Base-by-base conservation (phyloP, 2,797 vertebrate genomes). In the Melopsittacus undulatus region DNA sequence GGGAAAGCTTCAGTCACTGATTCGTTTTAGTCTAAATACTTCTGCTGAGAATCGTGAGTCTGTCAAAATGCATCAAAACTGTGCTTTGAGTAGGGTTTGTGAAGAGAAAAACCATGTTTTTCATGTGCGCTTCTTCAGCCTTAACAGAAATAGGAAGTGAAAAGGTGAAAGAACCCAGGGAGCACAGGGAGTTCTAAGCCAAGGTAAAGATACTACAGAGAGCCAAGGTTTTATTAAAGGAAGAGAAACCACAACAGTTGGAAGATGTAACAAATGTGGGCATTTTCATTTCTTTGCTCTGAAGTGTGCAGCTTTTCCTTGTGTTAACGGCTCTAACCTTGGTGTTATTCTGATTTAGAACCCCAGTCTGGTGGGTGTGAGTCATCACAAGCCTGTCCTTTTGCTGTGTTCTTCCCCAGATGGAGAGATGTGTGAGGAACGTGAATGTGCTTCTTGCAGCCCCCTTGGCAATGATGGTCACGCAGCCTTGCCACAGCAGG, bases 311-410 rank as follows among this genome's bases (percentile, higher is more conserved):
- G 56, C 36, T 7, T 80, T 36, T 38, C 9, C 40, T 66, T 11
- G 42, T 18, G 34, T 7, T 43, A 67, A 34, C 36, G 32, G 61
- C 59, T 62, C 57, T 36, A 11, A 29, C 54, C 26, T 49, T 27
- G 26, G 8, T 20, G 46, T 30, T 46, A 9, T 6, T 82, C 32
- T 51, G 4, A 11, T 22, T 20, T 32, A 32, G 45, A 29, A 20
- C 10, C 26, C 40, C 24, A 1, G 0, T 5, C 45, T 56, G 46
- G 19, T 57, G 0, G 7, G 32, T 30, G 19, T 2, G 18, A 51
- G 13, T 23, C 5, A 0, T 38, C 19, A 34, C 21, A 52, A 29
- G 10, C 27, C 49, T 30, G 11, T 3, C 6, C 9, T 73, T 69
- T 38, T 18, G 14, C 26, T 13, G 17, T 57, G 17, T 59, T 62